phyloP scores from a whole-genome alignment of 2,113 vertebrate genomes.

The Colaptes auratus region DNA sequence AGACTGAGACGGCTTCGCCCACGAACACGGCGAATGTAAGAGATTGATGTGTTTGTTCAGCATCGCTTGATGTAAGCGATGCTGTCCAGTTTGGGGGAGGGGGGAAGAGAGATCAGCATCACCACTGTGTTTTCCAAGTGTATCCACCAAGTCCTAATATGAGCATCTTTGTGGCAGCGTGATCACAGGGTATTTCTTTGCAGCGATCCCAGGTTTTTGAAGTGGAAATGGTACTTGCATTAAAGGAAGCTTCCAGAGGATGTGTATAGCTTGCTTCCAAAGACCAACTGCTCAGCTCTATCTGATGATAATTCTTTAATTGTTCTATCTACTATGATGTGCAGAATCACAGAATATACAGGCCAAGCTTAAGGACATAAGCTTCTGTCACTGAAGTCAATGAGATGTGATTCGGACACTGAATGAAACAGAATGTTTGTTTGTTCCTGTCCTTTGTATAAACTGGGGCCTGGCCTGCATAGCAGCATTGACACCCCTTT shows the following conservation, averaged over 20 bases:
- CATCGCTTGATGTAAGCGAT: neutral
- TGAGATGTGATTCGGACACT: neutral
- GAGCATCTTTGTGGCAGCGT: neutral
- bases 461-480: neutral
- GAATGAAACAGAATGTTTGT: neutral
- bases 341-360: neutral
- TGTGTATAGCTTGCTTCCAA: neutral
- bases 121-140: neutral
- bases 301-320: neutral
- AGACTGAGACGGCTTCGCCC: conserved; percentile 89
- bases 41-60: neutral
- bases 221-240: neutral
- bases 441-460: neutral
- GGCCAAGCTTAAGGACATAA: neutral
- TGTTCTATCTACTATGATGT: neutral
- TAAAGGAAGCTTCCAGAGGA: neutral
- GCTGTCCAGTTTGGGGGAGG: neutral
- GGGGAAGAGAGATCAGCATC: neutral
- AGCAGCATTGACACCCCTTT: neutral
- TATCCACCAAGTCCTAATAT: neutral
- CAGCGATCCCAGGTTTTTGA: neutral
- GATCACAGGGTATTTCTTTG: neutral
- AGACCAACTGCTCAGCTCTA: neutral
- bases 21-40: conserved; percentile 80
- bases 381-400: neutral